Evolutionary conservation across 2,888 invertebrate genomes (phyloP), one percentile per base, ranked within the genome.

Genomic region (Epsilonema sp.): DNA sequence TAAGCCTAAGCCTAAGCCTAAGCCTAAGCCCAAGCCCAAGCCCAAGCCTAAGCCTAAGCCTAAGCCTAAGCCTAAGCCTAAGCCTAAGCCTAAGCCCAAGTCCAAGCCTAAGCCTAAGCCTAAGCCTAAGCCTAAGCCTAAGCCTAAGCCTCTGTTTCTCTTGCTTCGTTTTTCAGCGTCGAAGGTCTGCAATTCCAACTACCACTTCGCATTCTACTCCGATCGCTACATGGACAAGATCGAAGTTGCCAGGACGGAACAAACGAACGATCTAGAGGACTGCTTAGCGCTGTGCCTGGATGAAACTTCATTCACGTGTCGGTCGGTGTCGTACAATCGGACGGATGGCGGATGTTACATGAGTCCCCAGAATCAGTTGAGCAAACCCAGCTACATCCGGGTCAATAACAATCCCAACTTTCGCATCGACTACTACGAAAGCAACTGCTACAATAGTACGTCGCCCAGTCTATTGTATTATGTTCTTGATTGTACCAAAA

Each of bases 401-500:
- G 51, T 64, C 44, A 63, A 63, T 52, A 64, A 60, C 52, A 62
- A 63, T 44, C 63, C 63, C 13, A 64, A 63, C 50, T 63, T 53
- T 51, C 49, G 63, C 5, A 59, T 63, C 26, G 63, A 63, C 47
- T 63, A 63, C 49, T 63, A 64, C 45, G 63, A 63, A 49, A 63
- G 60, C 51, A 62, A 60, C 49, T 63, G 63, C 47, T 59, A 56
- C 46, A 63, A 63, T 46, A 52, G 62, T 62, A 38, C 55, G 59
- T 52, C 16, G 8, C 8, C 31, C 8, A 31, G 16, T 13, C 31
- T 31, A 31, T 8, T 31, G n/a, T n/a, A n/a, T n/a, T n/a, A n/a
- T n/a, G n/a, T n/a, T n/a, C n/a, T n/a, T n/a, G n/a, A n/a, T n/a
- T n/a, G n/a, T n/a, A 8, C n/a, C n/a, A 19, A 40, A 11, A 40